Conservation (phyloP, 2,113 vertebrate genomes). For the Mesembrinibis cayennensis region DNA sequence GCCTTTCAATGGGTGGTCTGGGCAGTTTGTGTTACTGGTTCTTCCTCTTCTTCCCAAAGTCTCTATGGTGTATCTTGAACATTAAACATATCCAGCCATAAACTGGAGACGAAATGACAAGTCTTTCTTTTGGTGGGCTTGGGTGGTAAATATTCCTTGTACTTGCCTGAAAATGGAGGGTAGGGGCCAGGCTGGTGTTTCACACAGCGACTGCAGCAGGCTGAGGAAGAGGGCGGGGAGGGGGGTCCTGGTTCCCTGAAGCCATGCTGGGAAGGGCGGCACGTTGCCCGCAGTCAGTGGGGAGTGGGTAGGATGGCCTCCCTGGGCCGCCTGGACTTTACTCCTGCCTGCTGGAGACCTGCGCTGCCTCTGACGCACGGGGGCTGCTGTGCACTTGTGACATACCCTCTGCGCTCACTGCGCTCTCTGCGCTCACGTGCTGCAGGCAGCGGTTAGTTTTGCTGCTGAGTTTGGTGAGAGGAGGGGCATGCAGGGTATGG, state of each 20-base stretch:
- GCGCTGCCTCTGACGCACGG: accelerated
- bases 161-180: background rate
- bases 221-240: background rate
- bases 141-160: background rate
- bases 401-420: background rate
- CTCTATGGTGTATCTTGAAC: background rate
- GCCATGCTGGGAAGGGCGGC: background rate
- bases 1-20: background rate
- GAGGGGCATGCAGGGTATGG: background rate
- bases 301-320: background rate
- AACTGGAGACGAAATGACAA: background rate
- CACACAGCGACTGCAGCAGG: background rate
- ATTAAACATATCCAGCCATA: slow-evolving; percentile 15
- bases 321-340: background rate
- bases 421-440: background rate
- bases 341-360: background rate
- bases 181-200: background rate
- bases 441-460: background rate
- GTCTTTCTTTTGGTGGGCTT: background rate
- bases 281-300: background rate
- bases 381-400: background rate
- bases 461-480: background rate
- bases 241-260: background rate
- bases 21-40: background rate
- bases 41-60: background rate